These are phyloP conservation scores for Eupithecia vulgata DNA, from an alignment of 2,888 invertebrate genomes.

Conservation along the genomic window DNA sequence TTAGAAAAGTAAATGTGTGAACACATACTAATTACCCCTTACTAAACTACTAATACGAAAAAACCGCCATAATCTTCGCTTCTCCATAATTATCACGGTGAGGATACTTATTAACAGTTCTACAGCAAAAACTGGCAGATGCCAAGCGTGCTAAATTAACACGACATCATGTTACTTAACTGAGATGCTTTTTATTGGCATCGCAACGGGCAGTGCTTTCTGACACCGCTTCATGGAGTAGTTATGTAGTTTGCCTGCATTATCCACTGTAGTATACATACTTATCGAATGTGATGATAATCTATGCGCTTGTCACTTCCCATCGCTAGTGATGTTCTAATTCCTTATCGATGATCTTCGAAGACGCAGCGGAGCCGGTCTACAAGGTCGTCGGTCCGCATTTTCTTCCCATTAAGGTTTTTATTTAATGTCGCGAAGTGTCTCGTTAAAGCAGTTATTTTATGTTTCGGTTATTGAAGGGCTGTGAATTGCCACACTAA, in stretches of 20 bases:
- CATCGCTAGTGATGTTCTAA: constrained; percentile 17
- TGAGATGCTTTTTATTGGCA: constrained; percentile 19
- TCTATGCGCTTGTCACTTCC: not conserved
- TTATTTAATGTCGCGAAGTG: constrained; percentile 16
- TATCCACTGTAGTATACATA: not conserved
- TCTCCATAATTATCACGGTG: constrained; percentile 30
- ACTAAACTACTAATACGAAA: constrained; percentile 24
- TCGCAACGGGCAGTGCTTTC: constrained; percentile 10
- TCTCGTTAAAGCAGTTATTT: constrained; percentile 30
- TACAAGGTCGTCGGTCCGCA: constrained; percentile 38
- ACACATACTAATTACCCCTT: constrained; percentile 21
- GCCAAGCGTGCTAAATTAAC: constrained; percentile 29
- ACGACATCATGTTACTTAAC: constrained; percentile 28
- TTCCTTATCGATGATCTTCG: constrained; percentile 23
- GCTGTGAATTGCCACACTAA: constrained; percentile 22
- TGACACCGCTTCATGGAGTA: not conserved
- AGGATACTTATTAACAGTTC: constrained; percentile 35
- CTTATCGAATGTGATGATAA: not conserved
- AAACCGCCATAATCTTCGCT: constrained; percentile 22
- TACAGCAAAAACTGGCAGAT: constrained; percentile 26
- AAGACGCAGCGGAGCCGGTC: constrained; percentile 14
- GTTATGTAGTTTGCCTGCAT: not conserved
- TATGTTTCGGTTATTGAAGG: constrained; percentile 14
- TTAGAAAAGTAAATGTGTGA: constrained; percentile 29
- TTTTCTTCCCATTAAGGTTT: not conserved